Base-by-base conservation (phyloP, 1,140 invertebrate species). In the Stegodyphus mimosarum region DNA sequence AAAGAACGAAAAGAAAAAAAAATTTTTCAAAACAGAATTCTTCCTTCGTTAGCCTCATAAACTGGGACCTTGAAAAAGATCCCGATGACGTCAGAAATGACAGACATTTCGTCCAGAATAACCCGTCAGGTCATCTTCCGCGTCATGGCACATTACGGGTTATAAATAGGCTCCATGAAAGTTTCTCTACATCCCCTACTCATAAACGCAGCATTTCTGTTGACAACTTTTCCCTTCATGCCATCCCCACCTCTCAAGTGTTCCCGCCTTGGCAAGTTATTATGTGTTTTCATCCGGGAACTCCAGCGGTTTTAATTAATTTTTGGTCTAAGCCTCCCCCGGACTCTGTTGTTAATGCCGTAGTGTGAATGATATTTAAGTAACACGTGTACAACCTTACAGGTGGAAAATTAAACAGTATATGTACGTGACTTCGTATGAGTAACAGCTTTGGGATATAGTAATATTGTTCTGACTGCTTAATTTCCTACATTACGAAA, bases 71-170 rank as follows among this genome's bases (percentile, higher is more conserved):
- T 53, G 17, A 53, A 18, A n/a, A 74, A 5, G 1, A 60, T 15
- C 55, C 2, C 18, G 5, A 33, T 74, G 72, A 74, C 72, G 53
- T 74, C 53, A 55, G 33, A 52, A 74, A n/a, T 74, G 72, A 53
- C 72, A 74, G 18, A 52, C 72, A 60, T 55, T 17, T 74, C 72
- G 33, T 55, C 72, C 15, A 15, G 55, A 60, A 60, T 60, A 60
- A 60, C 55, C 9, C 15, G 55, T 15, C 55, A 33, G 33, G 33
- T 33, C 33, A 33, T 33, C 33, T 33, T 33, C 33, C 33, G 33
- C 33, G 33, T 33, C 33, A 33, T 33, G 33, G 33, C 33, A 33
- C 33, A 33, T 33, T 33, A 9, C 7, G 13, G 72, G n/a, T 60
- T 74, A 74, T 60, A 74, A 55, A 74, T 60, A 74, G 72, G n/a